A percentile compares a stretch with the other conserved stretches of the same genome.
Evolutionary conservation across 37 sponge, comb jelly and placozoan genomes (phyloP).

Genomic region (Halichondria panicea): DNA sequence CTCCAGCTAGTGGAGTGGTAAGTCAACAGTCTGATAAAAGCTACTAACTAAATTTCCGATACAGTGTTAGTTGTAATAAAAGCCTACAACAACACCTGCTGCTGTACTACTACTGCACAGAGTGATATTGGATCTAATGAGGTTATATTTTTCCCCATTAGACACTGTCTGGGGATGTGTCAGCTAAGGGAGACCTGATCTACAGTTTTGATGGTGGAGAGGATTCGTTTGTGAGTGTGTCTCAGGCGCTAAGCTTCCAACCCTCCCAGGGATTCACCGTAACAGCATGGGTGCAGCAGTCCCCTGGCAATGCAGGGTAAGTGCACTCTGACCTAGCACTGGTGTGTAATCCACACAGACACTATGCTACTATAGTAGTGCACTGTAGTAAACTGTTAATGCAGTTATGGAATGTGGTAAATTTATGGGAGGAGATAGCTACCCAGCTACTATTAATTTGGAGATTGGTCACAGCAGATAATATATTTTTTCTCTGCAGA

Average conservation of each 20-base stretch:
- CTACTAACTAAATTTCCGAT: too few relatives aligned
- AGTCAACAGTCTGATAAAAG: too few relatives aligned
- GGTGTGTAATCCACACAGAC: neutral
- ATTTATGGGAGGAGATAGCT: neutral
- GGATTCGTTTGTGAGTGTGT: conserved; percentile 32
- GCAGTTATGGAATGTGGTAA: neutral
- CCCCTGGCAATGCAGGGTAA: conserved; percentile 61
- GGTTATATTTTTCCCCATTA: too few relatives aligned
- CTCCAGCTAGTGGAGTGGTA: too few relatives aligned
- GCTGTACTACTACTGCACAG: too few relatives aligned
- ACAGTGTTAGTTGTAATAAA: too few relatives aligned
- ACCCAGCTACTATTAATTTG: neutral
- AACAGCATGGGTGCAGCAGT: conserved; percentile 61
- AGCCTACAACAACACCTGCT: too few relatives aligned
- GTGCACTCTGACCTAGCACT: neutral
- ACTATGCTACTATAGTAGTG: too few relatives aligned
- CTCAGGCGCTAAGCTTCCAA: neutral
- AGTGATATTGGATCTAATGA: too few relatives aligned
- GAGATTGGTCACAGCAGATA: neutral
- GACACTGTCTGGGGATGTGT: neutral
- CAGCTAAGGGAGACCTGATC: neutral
- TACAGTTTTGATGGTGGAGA: conserved; percentile 43
- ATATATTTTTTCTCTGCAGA: conserved; percentile 3
- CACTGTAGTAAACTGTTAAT: neutral
- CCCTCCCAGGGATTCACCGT: conserved; percentile 61